Evolutionary conservation across 1,140 invertebrate genomes (phyloP), one percentile per base, ranked within the genome.

Genomic region (Coelopa frigida): DNA sequence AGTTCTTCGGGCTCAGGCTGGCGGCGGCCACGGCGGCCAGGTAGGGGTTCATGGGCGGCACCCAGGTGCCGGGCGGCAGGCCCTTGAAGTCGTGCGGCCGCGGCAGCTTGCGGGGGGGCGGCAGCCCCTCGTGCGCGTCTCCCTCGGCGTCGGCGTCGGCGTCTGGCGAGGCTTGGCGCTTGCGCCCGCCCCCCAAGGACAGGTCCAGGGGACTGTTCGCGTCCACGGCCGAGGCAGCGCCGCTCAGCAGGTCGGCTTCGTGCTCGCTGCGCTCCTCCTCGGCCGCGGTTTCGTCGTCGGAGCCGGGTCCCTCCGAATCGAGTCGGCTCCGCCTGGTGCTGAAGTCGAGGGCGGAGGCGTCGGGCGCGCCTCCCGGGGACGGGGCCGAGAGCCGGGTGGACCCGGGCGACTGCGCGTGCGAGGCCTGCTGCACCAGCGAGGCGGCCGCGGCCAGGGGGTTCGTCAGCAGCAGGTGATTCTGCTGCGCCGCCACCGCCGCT

Each of bases 31-130:
- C 83, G n/a, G 84, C 84, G 3, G 84, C 85, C 47, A 86, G 81
- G 53, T 87, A 89, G 17, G 85, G 85, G n/a, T 85, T 82, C 5
- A 87, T 79, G 2, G 84, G 82, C 0, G 84, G 82, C 21, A 82
- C 78, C 86, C 85, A 88, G 1, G 83, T 82, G 0, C 83, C 80
- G 3, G 73, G 72, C 14, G 41, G 46, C 17, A 59, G 53, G 0
- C 61, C 54, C 14, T 65, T 65, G 51, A 64, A 81, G 32, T 81
- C 82, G 1, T 73, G 61, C 7, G 79, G 58, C 52, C 81, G 75
- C 2, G 80, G 78, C 36, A 79, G 79, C 53, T 86, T 84, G 5
- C 81, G 78, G 1, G 77, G 75, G 4, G 78, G 74, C 1, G 79
- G 77, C 24, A 75, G 77, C 51, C 41, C 48, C 18, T 29, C 21